Conservation (phyloP, 2,113 vertebrate species). For the Motacilla tschutschensis region DNA sequence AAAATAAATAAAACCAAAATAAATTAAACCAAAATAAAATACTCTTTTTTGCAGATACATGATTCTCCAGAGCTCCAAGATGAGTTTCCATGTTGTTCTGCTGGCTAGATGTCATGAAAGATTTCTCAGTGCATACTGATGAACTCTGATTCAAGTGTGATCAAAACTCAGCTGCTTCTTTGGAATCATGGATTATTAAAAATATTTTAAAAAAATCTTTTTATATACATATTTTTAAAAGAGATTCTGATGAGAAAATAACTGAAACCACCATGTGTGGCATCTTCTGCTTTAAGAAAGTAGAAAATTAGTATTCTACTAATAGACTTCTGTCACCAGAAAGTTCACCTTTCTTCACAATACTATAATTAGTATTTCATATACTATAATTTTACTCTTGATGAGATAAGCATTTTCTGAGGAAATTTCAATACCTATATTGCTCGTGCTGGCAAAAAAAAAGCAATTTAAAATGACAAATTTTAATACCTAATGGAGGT, state of each 20-base stretch:
- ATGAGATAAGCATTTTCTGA: conserved; percentile 82
- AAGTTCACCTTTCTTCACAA: conserved; percentile 80
- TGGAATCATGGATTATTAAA: neutral
- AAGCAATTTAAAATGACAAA: conserved; percentile 74
- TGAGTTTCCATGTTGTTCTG: neutral
- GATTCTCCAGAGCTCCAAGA: neutral
- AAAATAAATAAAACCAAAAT: neutral
- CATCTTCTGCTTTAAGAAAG: conserved; percentile 57
- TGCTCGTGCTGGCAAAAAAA: conserved; percentile 65
- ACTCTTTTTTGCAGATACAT: neutral
- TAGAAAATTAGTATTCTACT: conserved; percentile 75
- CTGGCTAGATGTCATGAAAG: neutral
- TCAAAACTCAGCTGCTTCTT: neutral
- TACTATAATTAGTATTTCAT: conserved; percentile 84
- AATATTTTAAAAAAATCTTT: fast-evolving
- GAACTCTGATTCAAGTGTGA: neutral
- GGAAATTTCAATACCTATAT: conserved; percentile 78
- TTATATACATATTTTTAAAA: neutral
- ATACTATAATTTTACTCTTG: conserved; percentile 80
- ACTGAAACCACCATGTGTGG: neutral
- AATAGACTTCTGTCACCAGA: conserved; percentile 70
- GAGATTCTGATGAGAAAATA: neutral
- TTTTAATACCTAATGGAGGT: conserved; percentile 76
- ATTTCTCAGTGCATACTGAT: neutral
- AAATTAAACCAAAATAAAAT: neutral